Evolutionary conservation across 1,140 invertebrate species (phyloP), one percentile per base, ranked within the genome.

Genomic region (Diuraphis noxia): DNA sequence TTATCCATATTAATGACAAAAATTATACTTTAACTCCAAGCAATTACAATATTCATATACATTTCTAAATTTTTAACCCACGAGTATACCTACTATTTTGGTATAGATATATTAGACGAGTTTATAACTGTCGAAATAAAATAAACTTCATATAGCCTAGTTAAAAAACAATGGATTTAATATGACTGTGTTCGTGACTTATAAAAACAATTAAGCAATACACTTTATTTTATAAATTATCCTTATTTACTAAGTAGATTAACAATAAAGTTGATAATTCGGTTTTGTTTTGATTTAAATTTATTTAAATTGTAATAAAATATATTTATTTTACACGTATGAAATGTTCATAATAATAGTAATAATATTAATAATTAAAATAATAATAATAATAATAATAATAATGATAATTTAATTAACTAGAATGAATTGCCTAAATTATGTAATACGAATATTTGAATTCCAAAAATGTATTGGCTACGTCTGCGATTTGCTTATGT

Each of bases 401-500:
- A 79, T 79, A 81, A 81, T 81, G 7, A 38, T 81, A 79, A 13
- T 81, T 40, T 81, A 81, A 81, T 85, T 85, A 85, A 85, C 82
- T 85, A 85, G 25, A 85, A 43, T 85, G 41, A 85, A 85, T 85
- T 85, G 82, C 41, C 82, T 85, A 85, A 41, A 41, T 38, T 41
- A 82, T 82, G 41, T 82, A 38, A 40, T 82, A 13, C 25, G 81
- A 40, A 82, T 82, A 41, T 41, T 30, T 2, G 8, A 38, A 40
- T 25, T 25, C 79, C 79, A 38, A 10, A 38, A 38, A 41, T 30
- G 0, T 38, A 25, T 36, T 46, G 46, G 72, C 43, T 81, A 91
- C 63, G 89, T 72, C 21, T 91, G 89, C 43, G 77, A 7, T 81
- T 91, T 81, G 23, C 17, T 82, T n/a, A 91, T 52, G 89, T 91